These are phyloP conservation scores for Lethenteron camtschaticum DNA, from an alignment of 2,113 vertebrate species.

Conservation along the genomic window DNA sequence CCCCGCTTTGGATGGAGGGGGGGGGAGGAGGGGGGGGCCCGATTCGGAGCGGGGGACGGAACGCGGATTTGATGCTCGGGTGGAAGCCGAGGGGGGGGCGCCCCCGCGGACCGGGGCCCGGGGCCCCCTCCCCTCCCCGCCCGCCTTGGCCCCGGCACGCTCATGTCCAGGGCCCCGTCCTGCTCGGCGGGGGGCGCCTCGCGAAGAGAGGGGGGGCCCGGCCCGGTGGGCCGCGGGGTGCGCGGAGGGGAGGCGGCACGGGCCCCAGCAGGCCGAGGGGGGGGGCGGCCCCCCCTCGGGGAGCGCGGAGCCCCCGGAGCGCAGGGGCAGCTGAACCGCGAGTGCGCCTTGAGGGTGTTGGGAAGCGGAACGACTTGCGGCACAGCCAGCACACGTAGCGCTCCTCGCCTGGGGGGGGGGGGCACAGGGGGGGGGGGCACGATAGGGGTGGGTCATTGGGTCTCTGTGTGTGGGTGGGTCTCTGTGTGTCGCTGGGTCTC, in stretches of 20 bases:
- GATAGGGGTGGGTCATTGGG: background rate
- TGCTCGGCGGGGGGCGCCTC: constrained; percentile 28
- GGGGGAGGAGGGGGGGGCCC: constrained; percentile 14
- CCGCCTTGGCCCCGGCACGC: constrained; percentile 41
- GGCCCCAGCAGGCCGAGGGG: too few relatives aligned
- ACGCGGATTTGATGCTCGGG: constrained; percentile 59
- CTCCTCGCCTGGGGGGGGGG: constrained; percentile 48
- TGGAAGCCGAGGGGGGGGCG: constrained; percentile 34
- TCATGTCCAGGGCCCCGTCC: constrained; percentile 59
- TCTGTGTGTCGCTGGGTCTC: background rate
- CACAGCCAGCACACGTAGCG: constrained; percentile 97
- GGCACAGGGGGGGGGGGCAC: background rate
- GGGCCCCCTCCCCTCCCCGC: constrained; percentile 34
- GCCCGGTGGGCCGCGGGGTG: too few relatives aligned
- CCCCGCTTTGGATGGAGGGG: too few relatives aligned
- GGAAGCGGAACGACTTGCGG: constrained; percentile 93
- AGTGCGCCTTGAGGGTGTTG: constrained; percentile 81
- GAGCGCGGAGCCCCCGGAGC: too few relatives aligned
- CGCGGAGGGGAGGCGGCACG: too few relatives aligned
- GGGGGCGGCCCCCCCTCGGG: too few relatives aligned
- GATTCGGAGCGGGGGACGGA: constrained; percentile 47
- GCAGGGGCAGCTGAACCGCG: constrained; percentile 63
- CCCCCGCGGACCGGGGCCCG: constrained; percentile 23
- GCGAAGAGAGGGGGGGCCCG: too few relatives aligned
- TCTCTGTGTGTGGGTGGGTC: background rate